These are phyloP conservation scores for Pemphredon lugubris DNA, from an alignment of 2,888 invertebrate genomes.

Conservation along the genomic window DNA sequence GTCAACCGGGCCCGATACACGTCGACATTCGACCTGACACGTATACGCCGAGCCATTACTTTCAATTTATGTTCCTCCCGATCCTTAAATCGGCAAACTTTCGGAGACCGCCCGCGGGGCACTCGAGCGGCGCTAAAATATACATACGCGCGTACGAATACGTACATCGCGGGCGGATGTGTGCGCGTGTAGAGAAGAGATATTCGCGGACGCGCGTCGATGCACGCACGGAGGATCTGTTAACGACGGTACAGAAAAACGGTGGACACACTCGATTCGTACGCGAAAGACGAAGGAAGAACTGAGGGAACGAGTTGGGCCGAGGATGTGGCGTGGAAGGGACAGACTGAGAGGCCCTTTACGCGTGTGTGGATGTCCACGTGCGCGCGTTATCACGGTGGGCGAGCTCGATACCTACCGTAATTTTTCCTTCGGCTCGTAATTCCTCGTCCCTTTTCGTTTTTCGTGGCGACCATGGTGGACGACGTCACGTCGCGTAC, in stretches of 20 bases:
- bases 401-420: constrained; percentile 39
- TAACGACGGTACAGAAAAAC: too few species aligned
- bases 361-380: background rate
- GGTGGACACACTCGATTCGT: too few species aligned
- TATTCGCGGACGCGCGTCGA: too few species aligned
- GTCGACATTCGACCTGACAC: constrained; percentile 67
- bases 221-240: too few species aligned
- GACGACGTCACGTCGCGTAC: constrained; percentile 42
- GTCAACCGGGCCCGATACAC: constrained; percentile 54
- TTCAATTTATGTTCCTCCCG: constrained; percentile 78
- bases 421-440: constrained; percentile 53
- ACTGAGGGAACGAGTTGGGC: background rate
- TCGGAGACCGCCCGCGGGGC: constrained; percentile 71
- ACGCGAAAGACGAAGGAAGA: too few species aligned
- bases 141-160: constrained; percentile 22
- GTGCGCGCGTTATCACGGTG: constrained; percentile 41
- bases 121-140: constrained; percentile 53
- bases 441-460: constrained; percentile 46
- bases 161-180: background rate
- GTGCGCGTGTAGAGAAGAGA: constrained; percentile 1
- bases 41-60: constrained; percentile 73
- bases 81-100: constrained; percentile 73
- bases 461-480: constrained; percentile 33
- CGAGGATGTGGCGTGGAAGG: background rate
- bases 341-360: background rate